Evolutionary conservation across 2,113 vertebrate species (phyloP).

Genomic region (Boulengeromyrus knoepffleri): DNA sequence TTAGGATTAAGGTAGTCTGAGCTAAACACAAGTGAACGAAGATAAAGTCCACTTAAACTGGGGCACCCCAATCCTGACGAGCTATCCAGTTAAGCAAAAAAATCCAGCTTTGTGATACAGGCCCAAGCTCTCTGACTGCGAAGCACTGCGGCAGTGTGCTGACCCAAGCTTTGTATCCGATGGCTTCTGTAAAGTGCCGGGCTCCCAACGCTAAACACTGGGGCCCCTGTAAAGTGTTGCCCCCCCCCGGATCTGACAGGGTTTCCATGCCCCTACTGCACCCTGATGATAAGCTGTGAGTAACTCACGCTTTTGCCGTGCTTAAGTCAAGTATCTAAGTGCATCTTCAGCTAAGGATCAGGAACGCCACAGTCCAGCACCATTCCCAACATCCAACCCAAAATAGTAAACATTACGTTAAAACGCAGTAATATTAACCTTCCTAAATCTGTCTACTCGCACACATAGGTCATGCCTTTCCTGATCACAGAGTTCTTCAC

Average conservation of each 20-base stretch:
- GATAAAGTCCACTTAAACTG: no score
- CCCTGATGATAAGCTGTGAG: not conserved
- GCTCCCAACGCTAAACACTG: no score
- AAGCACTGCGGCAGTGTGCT: no score
- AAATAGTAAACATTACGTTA: not conserved
- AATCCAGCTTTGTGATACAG: no score
- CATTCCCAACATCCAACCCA: not conserved
- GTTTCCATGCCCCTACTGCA: not conserved
- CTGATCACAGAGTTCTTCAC: not conserved
- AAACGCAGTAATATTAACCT: not conserved
- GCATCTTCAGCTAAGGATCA: not conserved
- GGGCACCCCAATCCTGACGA: no score
- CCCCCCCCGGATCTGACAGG: no score
- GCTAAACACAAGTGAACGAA: no score
- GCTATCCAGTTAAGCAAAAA: no score
- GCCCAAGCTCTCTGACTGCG: no score
- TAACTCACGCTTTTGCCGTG: not conserved
- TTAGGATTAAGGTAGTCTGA: no score
- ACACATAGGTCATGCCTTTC: not conserved
- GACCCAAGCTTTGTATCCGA: no score
- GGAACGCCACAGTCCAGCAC: not conserved
- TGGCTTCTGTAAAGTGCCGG: no score
- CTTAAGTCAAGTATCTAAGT: not conserved
- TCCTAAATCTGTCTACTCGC: not conserved
- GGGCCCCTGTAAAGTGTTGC: not conserved